These are phyloP conservation scores for Phymastichus coffea DNA, from an alignment of 1,140 invertebrate species.

Conservation along the genomic window DNA sequence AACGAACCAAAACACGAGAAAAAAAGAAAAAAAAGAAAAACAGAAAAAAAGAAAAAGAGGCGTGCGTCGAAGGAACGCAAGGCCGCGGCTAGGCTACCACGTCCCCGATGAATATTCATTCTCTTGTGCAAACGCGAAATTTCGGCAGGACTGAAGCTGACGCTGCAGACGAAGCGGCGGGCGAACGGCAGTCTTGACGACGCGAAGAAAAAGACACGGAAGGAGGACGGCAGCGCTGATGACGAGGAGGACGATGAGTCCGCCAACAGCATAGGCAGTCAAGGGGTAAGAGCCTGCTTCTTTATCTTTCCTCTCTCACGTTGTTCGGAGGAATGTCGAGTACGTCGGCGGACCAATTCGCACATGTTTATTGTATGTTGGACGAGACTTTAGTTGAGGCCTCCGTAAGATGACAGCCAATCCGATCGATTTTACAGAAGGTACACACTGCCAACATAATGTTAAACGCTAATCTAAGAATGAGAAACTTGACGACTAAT, in stretches of 20 bases:
- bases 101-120: not conserved
- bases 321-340: too few species aligned
- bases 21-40: not conserved
- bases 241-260: constrained; percentile 65
- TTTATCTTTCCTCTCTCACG: too few species aligned
- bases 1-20: not conserved
- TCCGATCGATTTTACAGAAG: too few species aligned
- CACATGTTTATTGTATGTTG: too few species aligned
- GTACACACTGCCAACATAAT: too few species aligned
- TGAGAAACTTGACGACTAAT: too few species aligned
- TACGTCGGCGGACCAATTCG: too few species aligned
- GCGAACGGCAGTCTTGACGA: constrained; percentile 62
- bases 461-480: too few species aligned
- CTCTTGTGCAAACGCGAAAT: not conserved
- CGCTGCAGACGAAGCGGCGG: constrained; percentile 84
- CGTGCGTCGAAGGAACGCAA: too few species aligned
- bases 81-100: too few species aligned
- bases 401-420: too few species aligned
- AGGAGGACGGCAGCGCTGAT: constrained; percentile 65
- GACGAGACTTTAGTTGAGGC: too few species aligned
- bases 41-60: not conserved
- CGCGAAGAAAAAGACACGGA: constrained; percentile 46
- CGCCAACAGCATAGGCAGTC: constrained; percentile 45
- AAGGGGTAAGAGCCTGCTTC: constrained; percentile 51
- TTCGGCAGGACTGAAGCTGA: constrained; percentile 75